Percentiles rank a stretch among this genome's conserved stretches.
phyloP scores from a whole-genome alignment of 1,140 invertebrate species.

The Rhysida immarginata region DNA sequence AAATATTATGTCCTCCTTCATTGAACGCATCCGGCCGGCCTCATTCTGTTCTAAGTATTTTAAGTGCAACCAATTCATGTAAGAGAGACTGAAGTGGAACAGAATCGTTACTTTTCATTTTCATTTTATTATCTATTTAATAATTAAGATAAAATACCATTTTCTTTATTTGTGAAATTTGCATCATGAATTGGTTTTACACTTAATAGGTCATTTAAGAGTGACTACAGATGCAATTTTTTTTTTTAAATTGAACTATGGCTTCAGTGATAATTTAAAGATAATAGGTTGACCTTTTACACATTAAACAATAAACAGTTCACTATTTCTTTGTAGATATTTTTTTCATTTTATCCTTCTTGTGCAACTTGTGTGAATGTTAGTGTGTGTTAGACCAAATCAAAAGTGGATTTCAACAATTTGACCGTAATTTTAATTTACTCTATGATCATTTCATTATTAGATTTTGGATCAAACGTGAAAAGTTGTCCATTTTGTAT shows the following conservation, averaged over 20 bases:
- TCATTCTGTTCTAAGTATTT: no score
- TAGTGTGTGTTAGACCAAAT: neutral
- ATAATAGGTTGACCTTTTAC: no score
- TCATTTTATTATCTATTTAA: no score
- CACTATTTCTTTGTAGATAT: neutral
- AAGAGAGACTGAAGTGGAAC: no score
- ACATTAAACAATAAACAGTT: neutral
- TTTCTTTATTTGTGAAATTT: no score
- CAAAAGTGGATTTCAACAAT: neutral
- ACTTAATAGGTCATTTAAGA: neutral
- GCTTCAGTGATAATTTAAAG: neutral
- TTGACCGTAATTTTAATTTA: neutral
- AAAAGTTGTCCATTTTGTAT: conserved; percentile 3
- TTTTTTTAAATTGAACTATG: neutral
- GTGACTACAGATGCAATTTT: neutral
- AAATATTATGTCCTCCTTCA: no score
- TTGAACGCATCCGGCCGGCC: no score
- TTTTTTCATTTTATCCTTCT: neutral
- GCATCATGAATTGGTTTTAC: no score
- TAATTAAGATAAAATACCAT: no score
- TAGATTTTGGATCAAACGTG: neutral
- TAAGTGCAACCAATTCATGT: no score
- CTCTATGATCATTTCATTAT: neutral
- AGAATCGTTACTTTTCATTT: no score
- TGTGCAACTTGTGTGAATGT: neutral